Percentiles rank a stretch among this genome's conserved stretches.
Conservation (phyloP, 1,140 invertebrate genomes). For the Drosophila sp. region DNA sequence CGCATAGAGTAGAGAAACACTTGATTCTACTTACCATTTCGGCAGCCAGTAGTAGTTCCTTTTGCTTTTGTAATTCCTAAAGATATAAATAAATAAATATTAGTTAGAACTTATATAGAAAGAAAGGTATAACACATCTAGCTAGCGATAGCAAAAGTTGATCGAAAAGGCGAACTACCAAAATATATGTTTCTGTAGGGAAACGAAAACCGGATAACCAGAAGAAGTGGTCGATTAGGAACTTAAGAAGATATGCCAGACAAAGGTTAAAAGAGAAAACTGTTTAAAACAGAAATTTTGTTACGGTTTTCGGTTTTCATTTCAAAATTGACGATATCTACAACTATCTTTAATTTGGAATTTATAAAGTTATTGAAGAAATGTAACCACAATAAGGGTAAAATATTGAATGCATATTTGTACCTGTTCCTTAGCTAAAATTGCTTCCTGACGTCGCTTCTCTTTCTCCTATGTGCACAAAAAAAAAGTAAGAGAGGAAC, state of each 20-base stretch:
- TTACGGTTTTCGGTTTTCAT: background rate
- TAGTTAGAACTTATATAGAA: constrained; percentile 86
- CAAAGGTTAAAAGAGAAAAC: background rate
- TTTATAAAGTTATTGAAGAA: background rate
- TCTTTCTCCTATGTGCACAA: constrained; percentile 90
- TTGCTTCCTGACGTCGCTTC: constrained; percentile 92
- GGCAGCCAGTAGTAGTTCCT: constrained; percentile 92
- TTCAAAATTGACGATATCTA: background rate
- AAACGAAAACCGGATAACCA: constrained; percentile 1
- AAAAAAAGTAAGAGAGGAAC: constrained; percentile 37
- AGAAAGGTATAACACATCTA: background rate
- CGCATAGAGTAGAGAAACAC: background rate
- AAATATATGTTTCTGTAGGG: background rate
- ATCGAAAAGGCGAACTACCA: background rate
- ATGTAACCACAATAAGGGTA: background rate
- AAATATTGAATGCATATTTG: constrained; percentile 59
- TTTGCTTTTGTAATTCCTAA: constrained; percentile 94
- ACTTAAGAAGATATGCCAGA: background rate
- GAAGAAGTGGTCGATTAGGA: background rate
- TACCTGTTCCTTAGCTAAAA: constrained; percentile 95
- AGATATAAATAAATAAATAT: constrained; percentile 54
- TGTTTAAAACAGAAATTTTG: background rate
- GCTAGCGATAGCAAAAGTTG: constrained; percentile 5
- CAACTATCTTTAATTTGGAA: background rate
- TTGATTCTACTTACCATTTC: constrained; percentile 88